Base-by-base conservation (phyloP, 64 coral and sea anemone species). In the Pocillopora damicornis region DNA sequence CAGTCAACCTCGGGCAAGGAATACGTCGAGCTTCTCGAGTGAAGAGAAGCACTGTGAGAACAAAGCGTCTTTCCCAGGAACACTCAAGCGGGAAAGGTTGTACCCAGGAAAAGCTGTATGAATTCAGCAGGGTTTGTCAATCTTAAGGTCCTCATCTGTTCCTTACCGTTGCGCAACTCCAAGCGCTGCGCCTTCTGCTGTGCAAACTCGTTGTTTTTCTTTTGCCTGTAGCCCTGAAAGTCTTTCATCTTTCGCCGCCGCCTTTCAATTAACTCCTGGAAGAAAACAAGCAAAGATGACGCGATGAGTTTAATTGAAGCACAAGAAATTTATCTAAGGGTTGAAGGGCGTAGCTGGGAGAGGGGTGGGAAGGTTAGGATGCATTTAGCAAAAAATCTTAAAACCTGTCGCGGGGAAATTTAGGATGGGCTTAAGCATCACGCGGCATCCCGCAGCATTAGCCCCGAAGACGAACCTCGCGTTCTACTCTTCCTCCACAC, bases 201-300 rank as follows among this genome's bases (percentile, higher is more conserved):
- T 15, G 62, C 65, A 73, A 87, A 99, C 60, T 99, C 97, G 0
- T 62, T 90, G 30, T 86, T 93, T 80, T 99, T 99, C 83, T 95
- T 95, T 34, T 99, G 93, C 11, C 97, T 89, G 51, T 99, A 99
- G 9, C 87, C 93, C 76, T 95, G 87, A 74, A 91, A 99, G 42
- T 99, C 97, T 85, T 92, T 92, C 90, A 95, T 92, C 93, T 95
- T 95, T 35, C 93, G 87, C 58, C 97, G 91, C 60, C 97, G 90
- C 58, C 90, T 88, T 78, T 99, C 97, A 79, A 99, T 95, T 81
- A 99, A 78, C 88, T 99, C 97, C 97, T 99, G 30, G 4, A 88
- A 78, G 13, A 35, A 71, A 79, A 84, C 86, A 5, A 9, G 38
- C 17, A 75, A 79, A 35, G 76, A 25, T 9, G 35, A 1, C 42